These are phyloP conservation scores for Scrobipalpa atriplicella DNA, from an alignment of 2,888 invertebrate species.

Conservation along the genomic window DNA sequence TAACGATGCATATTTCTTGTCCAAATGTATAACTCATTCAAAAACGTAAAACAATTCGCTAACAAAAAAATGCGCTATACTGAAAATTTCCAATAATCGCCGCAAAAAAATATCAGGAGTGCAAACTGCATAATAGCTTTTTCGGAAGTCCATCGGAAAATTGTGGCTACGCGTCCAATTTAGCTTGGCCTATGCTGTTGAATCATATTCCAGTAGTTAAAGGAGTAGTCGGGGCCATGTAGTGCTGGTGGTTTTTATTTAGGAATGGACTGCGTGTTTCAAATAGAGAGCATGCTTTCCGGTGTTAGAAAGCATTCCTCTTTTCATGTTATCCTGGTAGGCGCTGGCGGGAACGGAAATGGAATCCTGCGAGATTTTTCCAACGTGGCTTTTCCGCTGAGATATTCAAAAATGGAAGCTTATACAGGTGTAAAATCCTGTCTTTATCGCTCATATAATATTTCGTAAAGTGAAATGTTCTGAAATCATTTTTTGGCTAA, in stretches of 20 bases:
- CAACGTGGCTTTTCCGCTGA: constrained; percentile 3
- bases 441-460: background rate
- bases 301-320: constrained; percentile 50
- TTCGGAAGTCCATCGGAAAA: constrained; percentile 35
- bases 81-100: constrained; percentile 36
- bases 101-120: constrained; percentile 42
- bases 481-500: too few relatives aligned
- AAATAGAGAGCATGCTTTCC: constrained; percentile 51
- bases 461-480: background rate
- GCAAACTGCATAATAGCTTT: constrained; percentile 46
- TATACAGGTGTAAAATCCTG: background rate
- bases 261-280: constrained; percentile 48
- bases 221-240: background rate
- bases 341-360: constrained; percentile 34
- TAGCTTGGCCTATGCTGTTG: constrained; percentile 35
- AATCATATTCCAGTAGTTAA: background rate
- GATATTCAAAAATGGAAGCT: constrained; percentile 9
- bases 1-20: too few relatives aligned
- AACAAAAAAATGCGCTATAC: background rate
- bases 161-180: constrained; percentile 32
- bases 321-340: constrained; percentile 52
- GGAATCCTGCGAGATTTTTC: constrained; percentile 35
- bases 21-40: background rate
- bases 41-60: background rate
- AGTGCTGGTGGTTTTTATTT: constrained; percentile 34